These are phyloP conservation scores for Sarcoramphus papa DNA, from an alignment of 2,797 vertebrate genomes.

Conservation along the genomic window DNA sequence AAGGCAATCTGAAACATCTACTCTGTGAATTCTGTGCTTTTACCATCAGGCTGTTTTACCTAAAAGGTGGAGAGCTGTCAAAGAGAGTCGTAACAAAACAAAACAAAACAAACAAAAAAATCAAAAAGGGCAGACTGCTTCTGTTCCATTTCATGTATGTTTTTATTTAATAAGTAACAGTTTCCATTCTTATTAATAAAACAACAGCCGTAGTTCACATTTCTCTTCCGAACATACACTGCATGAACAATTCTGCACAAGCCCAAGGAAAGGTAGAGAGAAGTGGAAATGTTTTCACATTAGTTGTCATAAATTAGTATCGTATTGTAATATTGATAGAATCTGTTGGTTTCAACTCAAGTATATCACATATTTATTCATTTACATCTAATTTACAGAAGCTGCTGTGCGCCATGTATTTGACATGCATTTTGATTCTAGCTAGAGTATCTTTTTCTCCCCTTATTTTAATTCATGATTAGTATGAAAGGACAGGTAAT, in stretches of 20 bases:
- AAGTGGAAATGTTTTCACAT: not conserved
- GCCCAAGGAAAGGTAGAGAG: not conserved
- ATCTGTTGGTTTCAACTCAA: not conserved
- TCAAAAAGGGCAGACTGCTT: not conserved
- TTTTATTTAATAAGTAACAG: not conserved
- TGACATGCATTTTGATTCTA: not conserved
- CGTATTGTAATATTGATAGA: not conserved
- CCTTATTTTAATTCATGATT: not conserved
- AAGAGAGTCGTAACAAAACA: not conserved
- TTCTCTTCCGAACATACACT: not conserved
- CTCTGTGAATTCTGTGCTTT: not conserved
- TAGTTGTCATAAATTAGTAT: not conserved
- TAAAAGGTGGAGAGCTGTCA: not conserved
- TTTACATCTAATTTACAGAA: not conserved
- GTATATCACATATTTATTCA: not conserved
- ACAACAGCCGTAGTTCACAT: not conserved
- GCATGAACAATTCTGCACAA: not conserved
- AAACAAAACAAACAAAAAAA: not conserved
- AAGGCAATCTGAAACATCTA: not conserved
- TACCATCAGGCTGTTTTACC: not conserved
- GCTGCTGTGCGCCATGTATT: not conserved
- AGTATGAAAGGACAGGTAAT: not conserved
- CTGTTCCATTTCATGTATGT: not conserved
- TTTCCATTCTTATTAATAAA: not conserved
- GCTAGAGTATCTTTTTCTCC: not conserved